These are phyloP conservation scores for Hydra vulgaris DNA, from an alignment of 30 jellyfish, hydroid and myxozoan species.

Conservation along the genomic window DNA sequence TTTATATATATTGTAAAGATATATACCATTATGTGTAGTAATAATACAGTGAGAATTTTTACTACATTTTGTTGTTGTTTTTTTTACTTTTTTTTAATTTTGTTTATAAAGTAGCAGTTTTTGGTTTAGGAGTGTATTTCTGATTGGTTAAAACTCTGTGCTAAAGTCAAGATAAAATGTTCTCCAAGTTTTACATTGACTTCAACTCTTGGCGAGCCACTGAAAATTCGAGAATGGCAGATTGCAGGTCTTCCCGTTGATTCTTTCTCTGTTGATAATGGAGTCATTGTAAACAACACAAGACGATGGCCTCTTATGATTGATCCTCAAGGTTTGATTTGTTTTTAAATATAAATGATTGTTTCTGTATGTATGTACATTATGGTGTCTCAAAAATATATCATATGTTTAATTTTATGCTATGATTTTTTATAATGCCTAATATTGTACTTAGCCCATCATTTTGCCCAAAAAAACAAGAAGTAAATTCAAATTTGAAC, in stretches of 20 bases:
- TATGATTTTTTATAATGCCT: too few relatives aligned
- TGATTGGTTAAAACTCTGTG: slow-evolving; percentile 69
- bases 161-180: slow-evolving; percentile 63
- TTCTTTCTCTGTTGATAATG: slow-evolving; percentile 90
- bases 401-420: too few relatives aligned
- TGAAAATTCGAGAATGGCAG: slow-evolving; percentile 90
- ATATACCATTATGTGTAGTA: too few relatives aligned
- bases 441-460: too few relatives aligned
- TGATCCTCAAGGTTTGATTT: slow-evolving; percentile 88
- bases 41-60: too few relatives aligned
- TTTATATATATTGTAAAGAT: too few relatives aligned
- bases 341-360: neutral
- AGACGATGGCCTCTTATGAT: slow-evolving; percentile 97
- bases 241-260: slow-evolving; percentile 98
- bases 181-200: slow-evolving; percentile 58
- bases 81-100: too few relatives aligned
- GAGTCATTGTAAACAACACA: slow-evolving; percentile 75
- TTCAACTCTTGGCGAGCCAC: slow-evolving; percentile 91
- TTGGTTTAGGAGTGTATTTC: slow-evolving; percentile 59
- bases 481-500: too few relatives aligned
- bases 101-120: too few relatives aligned
- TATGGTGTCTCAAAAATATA: too few relatives aligned
- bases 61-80: too few relatives aligned
- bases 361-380: neutral
- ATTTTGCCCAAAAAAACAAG: too few relatives aligned